A percentile compares a stretch with the other conserved stretches of the same genome.
These are phyloP conservation scores for Nasalis larvatus DNA, from an alignment of 2,113 vertebrate genomes.

Conservation along the genomic window DNA sequence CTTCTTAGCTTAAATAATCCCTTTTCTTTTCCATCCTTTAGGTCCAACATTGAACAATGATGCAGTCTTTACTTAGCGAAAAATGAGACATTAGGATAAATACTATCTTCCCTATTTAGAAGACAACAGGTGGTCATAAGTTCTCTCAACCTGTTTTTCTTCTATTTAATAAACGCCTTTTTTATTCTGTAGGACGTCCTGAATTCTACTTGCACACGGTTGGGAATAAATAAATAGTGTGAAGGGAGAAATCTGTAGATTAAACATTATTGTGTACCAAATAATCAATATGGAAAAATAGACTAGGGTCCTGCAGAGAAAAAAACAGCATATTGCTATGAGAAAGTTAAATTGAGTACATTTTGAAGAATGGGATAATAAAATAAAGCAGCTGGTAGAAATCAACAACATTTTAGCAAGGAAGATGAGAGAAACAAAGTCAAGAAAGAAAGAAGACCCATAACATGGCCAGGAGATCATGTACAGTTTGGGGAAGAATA, in stretches of 20 bases:
- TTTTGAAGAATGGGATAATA: background rate
- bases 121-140: background rate
- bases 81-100: background rate
- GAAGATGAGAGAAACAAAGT: background rate
- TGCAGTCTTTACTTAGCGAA: background rate
- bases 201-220: background rate
- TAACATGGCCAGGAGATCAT: background rate
- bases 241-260: background rate
- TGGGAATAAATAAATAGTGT: background rate
- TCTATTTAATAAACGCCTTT: background rate
- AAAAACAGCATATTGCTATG: background rate
- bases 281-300: background rate
- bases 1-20: background rate
- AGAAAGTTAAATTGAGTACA: background rate
- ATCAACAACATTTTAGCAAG: background rate
- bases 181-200: background rate
- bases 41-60: background rate
- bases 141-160: background rate
- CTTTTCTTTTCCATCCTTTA: background rate
- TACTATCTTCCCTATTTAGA: background rate
- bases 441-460: background rate
- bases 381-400: background rate
- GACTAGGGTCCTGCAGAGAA: accelerated
- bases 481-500: background rate
- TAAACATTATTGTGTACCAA: background rate